Evolutionary conservation across 2,888 invertebrate genomes (phyloP).

Genomic region (Drosophila anomalata): DNA sequence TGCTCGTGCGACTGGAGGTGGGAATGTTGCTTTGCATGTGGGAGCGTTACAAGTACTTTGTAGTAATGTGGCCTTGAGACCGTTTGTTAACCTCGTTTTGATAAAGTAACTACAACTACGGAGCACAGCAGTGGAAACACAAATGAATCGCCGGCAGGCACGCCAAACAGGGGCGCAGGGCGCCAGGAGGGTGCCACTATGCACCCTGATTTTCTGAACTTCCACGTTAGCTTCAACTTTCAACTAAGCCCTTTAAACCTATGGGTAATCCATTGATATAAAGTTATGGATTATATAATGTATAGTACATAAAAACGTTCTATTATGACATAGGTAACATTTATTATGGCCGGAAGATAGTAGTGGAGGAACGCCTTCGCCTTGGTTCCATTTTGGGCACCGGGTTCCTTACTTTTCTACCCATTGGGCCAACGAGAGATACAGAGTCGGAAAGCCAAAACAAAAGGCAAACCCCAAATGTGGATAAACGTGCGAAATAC

Average conservation of each 20-base stretch:
- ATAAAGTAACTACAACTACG: slow-evolving; percentile 63
- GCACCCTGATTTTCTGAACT: slow-evolving; percentile 16
- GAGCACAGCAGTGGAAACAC: slow-evolving; percentile 27
- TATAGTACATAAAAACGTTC: background rate
- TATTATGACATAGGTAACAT: too few species aligned
- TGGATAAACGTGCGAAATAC: slow-evolving; percentile 72
- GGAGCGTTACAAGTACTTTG: slow-evolving; percentile 23
- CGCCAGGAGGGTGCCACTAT: slow-evolving; percentile 3
- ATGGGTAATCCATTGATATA: too few species aligned
- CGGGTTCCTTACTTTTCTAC: background rate
- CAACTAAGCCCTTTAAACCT: too few species aligned
- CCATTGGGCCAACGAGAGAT: background rate
- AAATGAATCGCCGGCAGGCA: slow-evolving; percentile 61
- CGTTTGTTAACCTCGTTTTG: slow-evolving; percentile 78
- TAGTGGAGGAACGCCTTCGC: background rate
- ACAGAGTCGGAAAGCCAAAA: slow-evolving; percentile 66
- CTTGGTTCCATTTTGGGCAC: background rate
- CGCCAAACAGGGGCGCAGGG: slow-evolving; percentile 43
- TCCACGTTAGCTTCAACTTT: too few species aligned
- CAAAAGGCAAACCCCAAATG: slow-evolving; percentile 68
- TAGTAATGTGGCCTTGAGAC: slow-evolving; percentile 75
- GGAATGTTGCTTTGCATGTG: slow-evolving; percentile 22
- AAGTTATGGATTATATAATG: too few species aligned
- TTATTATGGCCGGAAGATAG: background rate
- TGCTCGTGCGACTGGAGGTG: slow-evolving; percentile 21